Percentiles rank a stretch among this genome's conserved stretches.
These are phyloP conservation scores for Halocynthia roretzi DNA, from an alignment of 23 tunicate genomes.

Conservation along the genomic window DNA sequence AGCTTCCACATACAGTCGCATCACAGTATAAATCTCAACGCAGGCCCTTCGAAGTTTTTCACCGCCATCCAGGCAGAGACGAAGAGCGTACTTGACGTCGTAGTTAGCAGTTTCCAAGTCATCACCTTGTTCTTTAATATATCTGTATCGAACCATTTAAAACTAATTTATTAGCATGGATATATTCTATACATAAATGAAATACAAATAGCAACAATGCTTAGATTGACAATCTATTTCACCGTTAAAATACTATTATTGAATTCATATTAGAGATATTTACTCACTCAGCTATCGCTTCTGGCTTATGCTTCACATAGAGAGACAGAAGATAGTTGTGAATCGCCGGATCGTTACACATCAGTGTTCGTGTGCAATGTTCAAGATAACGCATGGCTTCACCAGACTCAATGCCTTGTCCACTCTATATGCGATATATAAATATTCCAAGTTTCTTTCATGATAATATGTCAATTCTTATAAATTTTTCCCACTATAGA, in stretches of 20 bases:
- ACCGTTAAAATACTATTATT: background rate
- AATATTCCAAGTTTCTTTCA: background rate
- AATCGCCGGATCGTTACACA: slow-evolving; percentile 58
- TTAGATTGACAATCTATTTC: background rate
- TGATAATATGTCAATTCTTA: no score
- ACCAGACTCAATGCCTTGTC: background rate
- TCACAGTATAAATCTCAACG: slow-evolving; percentile 67
- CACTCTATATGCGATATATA: background rate
- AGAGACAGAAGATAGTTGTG: slow-evolving; percentile 82
- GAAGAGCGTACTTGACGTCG: slow-evolving; percentile 81
- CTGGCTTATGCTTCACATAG: slow-evolving; percentile 73
- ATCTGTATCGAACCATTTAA: slow-evolving; percentile 23
- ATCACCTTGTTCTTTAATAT: slow-evolving; percentile 74
- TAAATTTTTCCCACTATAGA: background rate
- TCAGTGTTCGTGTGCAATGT: slow-evolving; percentile 32
- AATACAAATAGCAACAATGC: background rate
- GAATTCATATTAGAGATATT: background rate
- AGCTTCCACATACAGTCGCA: slow-evolving; percentile 84
- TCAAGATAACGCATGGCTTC: slow-evolving; percentile 80
- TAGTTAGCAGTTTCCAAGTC: slow-evolving; percentile 36
- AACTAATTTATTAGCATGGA: background rate
- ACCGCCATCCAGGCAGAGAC: slow-evolving; percentile 56
- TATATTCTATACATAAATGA: background rate
- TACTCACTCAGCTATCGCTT: slow-evolving; percentile 36
- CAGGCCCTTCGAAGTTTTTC: slow-evolving; percentile 57